Base-by-base conservation (phyloP, 2,888 invertebrate species). In the Galeopsomyia nigrocyanea region DNA sequence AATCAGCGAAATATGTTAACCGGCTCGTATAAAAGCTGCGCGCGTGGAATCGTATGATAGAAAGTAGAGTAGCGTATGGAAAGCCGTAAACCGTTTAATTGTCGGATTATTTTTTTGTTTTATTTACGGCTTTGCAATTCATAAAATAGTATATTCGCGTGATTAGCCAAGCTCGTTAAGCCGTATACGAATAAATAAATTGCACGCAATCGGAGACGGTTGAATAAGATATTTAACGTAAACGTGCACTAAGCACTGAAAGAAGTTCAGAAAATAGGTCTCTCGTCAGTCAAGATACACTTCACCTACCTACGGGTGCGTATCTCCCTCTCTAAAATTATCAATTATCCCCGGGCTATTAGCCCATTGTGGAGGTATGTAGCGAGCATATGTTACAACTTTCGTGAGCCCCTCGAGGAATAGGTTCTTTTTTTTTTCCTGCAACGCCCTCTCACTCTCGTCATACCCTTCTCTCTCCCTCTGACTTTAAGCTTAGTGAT, bases 271-370 rank as follows among this genome's bases (percentile, higher is more conserved):
- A 50, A 58, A 51, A 22, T 64, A 58, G 53, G 19, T 39, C 58
- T 57, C 49, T 19, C 46, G 10, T 3, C 7, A 16, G 31, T 5
- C 46, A 2, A 53, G 31, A 46, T 10, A 22, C 22, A 39, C n/a
- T 6, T 53, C n/a, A n/a, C n/a, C 16, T 72, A 67, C 68, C 62
- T 19, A 2, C 21, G 46, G n/a, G 7, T 1, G n/a, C n/a, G 19
- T 55, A 22, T 62, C 50, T n/a, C 21, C 13, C 46, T 62, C 50
- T 19, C 21, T 16, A 22, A 50, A 72, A 68, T 72, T 68, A 72
- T 72, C 68, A 68, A 68, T 72, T 72, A 72, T 60, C 47, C 26
- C 21, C 13, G 21, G 17, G 26, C 22, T 53, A 63, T 71, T 60
- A 56, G 55, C 0, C 55, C 55, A 62, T 63, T 67, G 46, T 62